Conservation (phyloP, 1,140 invertebrate genomes). For the Teleopsis dalmanni region DNA sequence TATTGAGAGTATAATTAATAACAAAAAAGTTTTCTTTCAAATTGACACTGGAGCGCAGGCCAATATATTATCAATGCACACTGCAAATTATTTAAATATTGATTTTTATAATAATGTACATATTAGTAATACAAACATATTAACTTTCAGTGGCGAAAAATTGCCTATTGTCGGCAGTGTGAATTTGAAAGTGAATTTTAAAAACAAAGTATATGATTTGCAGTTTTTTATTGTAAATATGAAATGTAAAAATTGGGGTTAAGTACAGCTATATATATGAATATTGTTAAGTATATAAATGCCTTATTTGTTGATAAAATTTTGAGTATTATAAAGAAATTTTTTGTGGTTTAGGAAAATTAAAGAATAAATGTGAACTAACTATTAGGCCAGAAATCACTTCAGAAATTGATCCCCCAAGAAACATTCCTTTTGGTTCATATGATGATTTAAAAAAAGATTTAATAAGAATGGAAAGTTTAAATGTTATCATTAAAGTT, state of each 20-base stretch:
- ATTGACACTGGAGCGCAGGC: slow-evolving; percentile 8
- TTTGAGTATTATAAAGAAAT: slow-evolving; percentile 8
- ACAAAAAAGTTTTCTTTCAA: slow-evolving; percentile 14
- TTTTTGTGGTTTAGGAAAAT: slow-evolving; percentile 9
- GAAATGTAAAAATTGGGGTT: slow-evolving; percentile 11
- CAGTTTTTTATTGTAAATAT: slow-evolving; percentile 11
- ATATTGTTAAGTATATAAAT: slow-evolving; percentile 6
- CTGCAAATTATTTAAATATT: slow-evolving; percentile 5
- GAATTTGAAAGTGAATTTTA: background rate
- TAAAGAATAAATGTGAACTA: slow-evolving; percentile 15
- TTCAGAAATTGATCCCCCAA: slow-evolving; percentile 24
- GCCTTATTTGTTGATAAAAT: background rate
- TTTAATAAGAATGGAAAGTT: slow-evolving; percentile 24
- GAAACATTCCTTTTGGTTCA: slow-evolving; percentile 36
- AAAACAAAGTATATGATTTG: slow-evolving; percentile 7
- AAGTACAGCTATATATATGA: background rate
- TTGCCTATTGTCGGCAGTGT: slow-evolving; percentile 9
- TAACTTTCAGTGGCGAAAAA: slow-evolving; percentile 13
- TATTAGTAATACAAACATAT: slow-evolving; percentile 9
- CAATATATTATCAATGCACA: slow-evolving; percentile 4
- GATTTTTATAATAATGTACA: background rate
- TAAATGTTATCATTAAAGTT: slow-evolving; percentile 27
- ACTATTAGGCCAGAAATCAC: slow-evolving; percentile 16
- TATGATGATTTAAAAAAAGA: slow-evolving; percentile 27
- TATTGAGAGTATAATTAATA: background rate